phyloP scores from a whole-genome alignment of 2,888 invertebrate species.

The Branchipolynoe longqiensis region DNA sequence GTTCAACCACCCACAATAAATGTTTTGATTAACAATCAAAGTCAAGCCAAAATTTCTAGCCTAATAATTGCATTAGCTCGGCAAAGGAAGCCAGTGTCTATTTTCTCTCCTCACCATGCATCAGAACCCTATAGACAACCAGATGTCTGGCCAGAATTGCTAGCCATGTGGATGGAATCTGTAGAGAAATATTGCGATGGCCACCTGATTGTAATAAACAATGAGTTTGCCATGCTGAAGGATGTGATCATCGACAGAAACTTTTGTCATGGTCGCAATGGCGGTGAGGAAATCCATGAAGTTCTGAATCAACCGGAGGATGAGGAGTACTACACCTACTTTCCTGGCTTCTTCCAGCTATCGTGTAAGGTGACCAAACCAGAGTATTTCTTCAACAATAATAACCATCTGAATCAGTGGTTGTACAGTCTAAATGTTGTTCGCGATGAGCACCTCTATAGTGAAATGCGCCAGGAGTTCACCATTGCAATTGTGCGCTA shows the following conservation, averaged over 20 bases:
- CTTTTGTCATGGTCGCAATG: conserved; percentile 60
- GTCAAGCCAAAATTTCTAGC: background rate
- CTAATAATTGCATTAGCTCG: conserved; percentile 7
- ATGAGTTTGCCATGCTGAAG: conserved; percentile 65
- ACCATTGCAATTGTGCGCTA: conserved; percentile 64
- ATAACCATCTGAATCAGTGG: conserved; percentile 67
- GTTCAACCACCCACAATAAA: no score
- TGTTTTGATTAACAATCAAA: no score
- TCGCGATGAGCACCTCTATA: background rate
- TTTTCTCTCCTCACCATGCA: background rate
- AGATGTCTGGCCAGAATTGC: conserved; percentile 9
- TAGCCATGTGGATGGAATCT: conserved; percentile 38
- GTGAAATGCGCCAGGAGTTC: conserved; percentile 60
- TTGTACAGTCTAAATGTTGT: conserved; percentile 58
- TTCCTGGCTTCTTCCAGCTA: conserved; percentile 66
- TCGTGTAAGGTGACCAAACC: conserved; percentile 63
- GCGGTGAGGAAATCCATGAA: conserved; percentile 67
- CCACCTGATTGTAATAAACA: conserved; percentile 59
- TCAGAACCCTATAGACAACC: background rate
- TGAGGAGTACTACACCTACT: conserved; percentile 66
- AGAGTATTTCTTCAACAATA: conserved; percentile 65
- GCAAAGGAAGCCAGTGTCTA: background rate
- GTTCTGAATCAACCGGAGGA: conserved; percentile 70
- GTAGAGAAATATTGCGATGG: conserved; percentile 60
- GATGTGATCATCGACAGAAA: conserved; percentile 65